Evolutionary conservation across 2,888 invertebrate species (phyloP).

Genomic region (Lasioglossum lativentre): DNA sequence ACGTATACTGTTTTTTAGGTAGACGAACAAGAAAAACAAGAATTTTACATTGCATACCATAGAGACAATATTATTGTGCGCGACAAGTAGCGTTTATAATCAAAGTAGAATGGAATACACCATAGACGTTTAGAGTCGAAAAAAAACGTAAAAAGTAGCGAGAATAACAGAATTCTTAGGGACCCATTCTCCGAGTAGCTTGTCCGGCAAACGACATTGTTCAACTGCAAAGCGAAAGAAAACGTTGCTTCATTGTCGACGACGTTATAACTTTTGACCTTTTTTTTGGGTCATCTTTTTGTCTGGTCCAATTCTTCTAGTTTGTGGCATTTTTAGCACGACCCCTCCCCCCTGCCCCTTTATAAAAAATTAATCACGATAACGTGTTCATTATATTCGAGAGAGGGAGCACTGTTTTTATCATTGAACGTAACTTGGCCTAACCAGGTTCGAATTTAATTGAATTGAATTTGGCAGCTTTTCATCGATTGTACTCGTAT

Average conservation of each 20-base stretch:
- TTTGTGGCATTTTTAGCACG: constrained; percentile 36
- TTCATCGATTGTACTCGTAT: constrained; percentile 34
- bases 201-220: constrained; percentile 26
- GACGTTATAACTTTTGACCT: not conserved
- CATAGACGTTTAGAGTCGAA: constrained; percentile 63
- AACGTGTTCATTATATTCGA: constrained; percentile 18
- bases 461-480: constrained; percentile 53
- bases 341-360: not conserved
- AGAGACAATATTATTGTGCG: constrained; percentile 74
- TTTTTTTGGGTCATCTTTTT: not conserved
- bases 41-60: constrained; percentile 71
- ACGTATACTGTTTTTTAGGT: constrained; percentile 58
- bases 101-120: constrained; percentile 71
- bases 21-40: constrained; percentile 49
- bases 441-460: constrained; percentile 60
- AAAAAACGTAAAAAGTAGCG: constrained; percentile 45
- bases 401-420: not conserved
- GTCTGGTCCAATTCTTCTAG: constrained; percentile 6
- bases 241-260: constrained; percentile 21
- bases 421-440: constrained; percentile 53
- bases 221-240: constrained; percentile 9
- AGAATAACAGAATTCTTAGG: constrained; percentile 54
- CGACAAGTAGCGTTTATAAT: constrained; percentile 75
- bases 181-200: constrained; percentile 61
- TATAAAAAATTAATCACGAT: not conserved